A percentile compares a stretch with the other conserved stretches of the same genome.
These are phyloP conservation scores for Parasteatoda lunata DNA, from an alignment of 2,888 invertebrate species.

Conservation along the genomic window DNA sequence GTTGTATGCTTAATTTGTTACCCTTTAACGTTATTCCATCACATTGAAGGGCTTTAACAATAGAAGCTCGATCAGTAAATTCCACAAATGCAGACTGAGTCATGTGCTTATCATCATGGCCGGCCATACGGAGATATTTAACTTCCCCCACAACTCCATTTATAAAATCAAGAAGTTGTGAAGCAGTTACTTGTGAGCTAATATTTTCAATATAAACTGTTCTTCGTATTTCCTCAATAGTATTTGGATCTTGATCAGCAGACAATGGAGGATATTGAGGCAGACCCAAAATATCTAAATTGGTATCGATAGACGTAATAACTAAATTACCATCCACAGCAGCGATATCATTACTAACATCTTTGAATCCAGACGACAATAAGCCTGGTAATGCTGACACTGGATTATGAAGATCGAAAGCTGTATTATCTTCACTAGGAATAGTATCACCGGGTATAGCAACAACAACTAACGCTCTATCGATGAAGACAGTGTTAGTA, in stretches of 20 bases:
- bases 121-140: slow-evolving; percentile 60
- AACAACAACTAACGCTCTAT: slow-evolving; percentile 57
- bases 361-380: slow-evolving; percentile 50
- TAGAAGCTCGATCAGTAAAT: slow-evolving; percentile 57
- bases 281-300: slow-evolving; percentile 57
- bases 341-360: slow-evolving; percentile 63
- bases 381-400: slow-evolving; percentile 52
- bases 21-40: slow-evolving; percentile 62
- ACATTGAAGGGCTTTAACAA: slow-evolving; percentile 62
- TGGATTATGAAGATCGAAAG: slow-evolving; percentile 54
- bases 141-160: slow-evolving; percentile 62
- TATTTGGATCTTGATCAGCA: slow-evolving; percentile 62
- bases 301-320: slow-evolving; percentile 55
- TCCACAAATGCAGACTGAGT: slow-evolving; percentile 63
- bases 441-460: slow-evolving; percentile 59
- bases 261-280: slow-evolving; percentile 61
- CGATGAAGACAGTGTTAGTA: slow-evolving; percentile 60
- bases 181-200: slow-evolving; percentile 52
- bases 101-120: slow-evolving; percentile 49
- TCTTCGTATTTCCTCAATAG: slow-evolving; percentile 61
- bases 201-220: slow-evolving; percentile 64
- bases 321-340: slow-evolving; percentile 63
- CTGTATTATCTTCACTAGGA: slow-evolving; percentile 57
- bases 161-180: slow-evolving; percentile 58
- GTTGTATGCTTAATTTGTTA: slow-evolving; percentile 49